Percentiles rank a stretch among this genome's conserved stretches.
Conservation (phyloP, 2,888 invertebrate species). For the Brachyptera risi region DNA sequence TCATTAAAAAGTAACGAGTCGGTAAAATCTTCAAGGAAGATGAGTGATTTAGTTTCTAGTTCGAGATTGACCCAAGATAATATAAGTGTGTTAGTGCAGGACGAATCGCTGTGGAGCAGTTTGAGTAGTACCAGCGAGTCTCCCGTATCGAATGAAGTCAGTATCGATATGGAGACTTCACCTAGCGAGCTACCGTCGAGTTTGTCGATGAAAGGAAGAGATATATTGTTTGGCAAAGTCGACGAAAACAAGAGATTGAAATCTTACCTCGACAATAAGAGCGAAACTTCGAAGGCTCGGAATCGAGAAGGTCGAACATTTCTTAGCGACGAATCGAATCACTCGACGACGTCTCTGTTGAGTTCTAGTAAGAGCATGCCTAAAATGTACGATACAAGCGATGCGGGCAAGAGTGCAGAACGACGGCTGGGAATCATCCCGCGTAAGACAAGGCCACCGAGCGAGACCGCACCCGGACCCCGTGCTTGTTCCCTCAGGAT, state of each 20-base stretch:
- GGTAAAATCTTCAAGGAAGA: background rate
- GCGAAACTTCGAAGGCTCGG: background rate
- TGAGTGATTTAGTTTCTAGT: background rate
- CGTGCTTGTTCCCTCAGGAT: constrained; percentile 72
- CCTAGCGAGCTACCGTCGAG: background rate
- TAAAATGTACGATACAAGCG: background rate
- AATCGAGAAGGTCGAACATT: constrained; percentile 26
- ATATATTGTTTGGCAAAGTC: background rate
- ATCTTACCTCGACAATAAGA: constrained; percentile 8
- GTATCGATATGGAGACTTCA: background rate
- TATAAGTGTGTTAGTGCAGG: background rate
- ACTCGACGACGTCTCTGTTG: background rate
- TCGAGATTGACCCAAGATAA: background rate
- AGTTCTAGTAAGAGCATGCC: background rate
- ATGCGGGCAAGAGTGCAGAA: background rate
- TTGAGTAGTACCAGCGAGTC: background rate
- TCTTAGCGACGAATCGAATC: constrained; percentile 24
- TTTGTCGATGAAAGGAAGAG: background rate
- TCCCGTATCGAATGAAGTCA: constrained; percentile 3
- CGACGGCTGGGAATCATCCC: background rate
- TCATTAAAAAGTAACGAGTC: no score
- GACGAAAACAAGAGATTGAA: background rate
- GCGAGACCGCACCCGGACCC: constrained; percentile 50
- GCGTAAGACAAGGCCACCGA: background rate
- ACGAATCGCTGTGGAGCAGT: constrained; percentile 8